phyloP scores from a whole-genome alignment of 2,797 vertebrate species.

The Cossypha heuglini region DNA sequence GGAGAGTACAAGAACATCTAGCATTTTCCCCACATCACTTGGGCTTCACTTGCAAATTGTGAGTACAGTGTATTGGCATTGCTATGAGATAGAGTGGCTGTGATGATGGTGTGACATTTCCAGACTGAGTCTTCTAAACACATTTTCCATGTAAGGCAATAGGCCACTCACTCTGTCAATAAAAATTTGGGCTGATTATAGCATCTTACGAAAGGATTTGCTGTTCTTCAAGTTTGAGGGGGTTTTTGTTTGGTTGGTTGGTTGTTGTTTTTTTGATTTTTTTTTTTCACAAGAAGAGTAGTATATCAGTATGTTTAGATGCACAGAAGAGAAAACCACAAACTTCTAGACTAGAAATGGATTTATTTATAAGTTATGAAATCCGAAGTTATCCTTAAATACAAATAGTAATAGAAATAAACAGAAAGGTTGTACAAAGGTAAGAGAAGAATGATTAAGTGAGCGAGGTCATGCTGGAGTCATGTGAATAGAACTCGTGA shows the following conservation, averaged over 20 bases:
- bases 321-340: background rate
- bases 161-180: background rate
- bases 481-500: background rate
- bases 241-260: too few species aligned
- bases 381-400: background rate
- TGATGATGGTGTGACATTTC: background rate
- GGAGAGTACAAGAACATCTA: background rate
- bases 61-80: background rate
- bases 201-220: background rate
- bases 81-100: background rate
- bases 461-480: background rate
- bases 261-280: too few species aligned
- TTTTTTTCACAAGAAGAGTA: background rate
- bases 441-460: background rate
- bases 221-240: background rate
- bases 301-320: background rate
- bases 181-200: background rate
- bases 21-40: background rate
- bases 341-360: background rate
- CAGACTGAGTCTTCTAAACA: background rate
- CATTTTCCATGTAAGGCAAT: background rate
- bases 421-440: background rate
- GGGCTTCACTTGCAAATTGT: background rate
- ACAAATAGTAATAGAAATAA: background rate
- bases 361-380: constrained; percentile 5